These are phyloP conservation scores for Andrena praecox DNA, from an alignment of 2,888 invertebrate species.

Conservation along the genomic window DNA sequence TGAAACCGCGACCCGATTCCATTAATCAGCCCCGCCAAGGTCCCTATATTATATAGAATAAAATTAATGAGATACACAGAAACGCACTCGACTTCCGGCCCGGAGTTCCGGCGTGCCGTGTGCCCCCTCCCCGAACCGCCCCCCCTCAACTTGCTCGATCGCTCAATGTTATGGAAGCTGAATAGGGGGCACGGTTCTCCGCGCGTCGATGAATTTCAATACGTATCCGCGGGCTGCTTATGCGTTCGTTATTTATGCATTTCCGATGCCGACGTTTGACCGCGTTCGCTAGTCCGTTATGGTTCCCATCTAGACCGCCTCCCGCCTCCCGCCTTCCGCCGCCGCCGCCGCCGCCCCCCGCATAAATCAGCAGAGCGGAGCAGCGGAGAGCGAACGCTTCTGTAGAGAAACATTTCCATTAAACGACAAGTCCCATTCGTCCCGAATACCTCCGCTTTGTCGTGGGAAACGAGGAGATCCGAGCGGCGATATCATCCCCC, in stretches of 20 bases:
- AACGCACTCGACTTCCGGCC: constrained; percentile 84
- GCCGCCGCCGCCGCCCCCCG: too few relatives aligned
- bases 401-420: not conserved
- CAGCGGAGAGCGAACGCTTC: too few relatives aligned
- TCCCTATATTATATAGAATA: constrained; percentile 83
- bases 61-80: constrained; percentile 85
- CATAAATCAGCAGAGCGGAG: too few relatives aligned
- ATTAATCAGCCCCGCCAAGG: constrained; percentile 81
- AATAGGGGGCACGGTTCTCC: constrained; percentile 55
- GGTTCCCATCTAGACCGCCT: not conserved
- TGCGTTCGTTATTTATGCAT: constrained; percentile 40
- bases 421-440: too few relatives aligned
- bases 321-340: too few relatives aligned
- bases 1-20: constrained; percentile 80
- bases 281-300: not conserved
- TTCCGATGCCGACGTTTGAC: not conserved
- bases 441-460: too few relatives aligned
- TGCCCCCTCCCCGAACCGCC: not conserved
- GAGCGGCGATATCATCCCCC: too few relatives aligned
- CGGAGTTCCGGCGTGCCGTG: constrained; percentile 68
- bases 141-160: constrained; percentile 43
- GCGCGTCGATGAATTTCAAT: constrained; percentile 57
- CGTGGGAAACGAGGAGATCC: too few relatives aligned
- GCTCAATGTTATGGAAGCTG: constrained; percentile 52
- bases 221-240: constrained; percentile 33